Percentiles rank a stretch among this genome's conserved stretches.
Evolutionary conservation across 2,113 vertebrate genomes (phyloP).

Genomic region (Apus apus): DNA sequence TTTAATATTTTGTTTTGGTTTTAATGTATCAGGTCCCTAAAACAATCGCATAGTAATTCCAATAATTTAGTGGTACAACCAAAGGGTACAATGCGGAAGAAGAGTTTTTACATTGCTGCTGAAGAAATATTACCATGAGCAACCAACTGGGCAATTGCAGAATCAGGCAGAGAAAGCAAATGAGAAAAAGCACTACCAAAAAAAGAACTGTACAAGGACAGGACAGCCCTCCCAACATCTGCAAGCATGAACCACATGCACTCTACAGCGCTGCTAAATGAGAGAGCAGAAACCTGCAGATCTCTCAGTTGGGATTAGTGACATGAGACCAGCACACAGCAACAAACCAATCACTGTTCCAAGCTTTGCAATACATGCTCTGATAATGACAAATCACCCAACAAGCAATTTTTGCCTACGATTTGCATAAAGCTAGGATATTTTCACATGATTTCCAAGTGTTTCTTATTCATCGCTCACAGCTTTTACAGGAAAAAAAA

Average conservation of each 20-base stretch:
- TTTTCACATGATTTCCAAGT: background rate
- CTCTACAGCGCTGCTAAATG: background rate
- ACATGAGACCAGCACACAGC: background rate
- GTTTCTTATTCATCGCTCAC: background rate
- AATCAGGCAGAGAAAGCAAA: background rate
- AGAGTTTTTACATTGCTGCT: background rate
- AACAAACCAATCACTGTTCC: background rate
- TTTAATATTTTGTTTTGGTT: background rate
- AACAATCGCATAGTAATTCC: background rate
- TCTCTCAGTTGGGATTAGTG: background rate
- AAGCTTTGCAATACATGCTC: background rate
- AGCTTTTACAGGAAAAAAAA: background rate
- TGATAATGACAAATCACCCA: background rate
- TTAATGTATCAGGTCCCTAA: background rate
- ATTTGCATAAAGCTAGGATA: background rate
- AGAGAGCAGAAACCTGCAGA: background rate
- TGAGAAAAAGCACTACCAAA: background rate
- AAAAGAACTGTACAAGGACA: background rate
- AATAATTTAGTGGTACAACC: background rate
- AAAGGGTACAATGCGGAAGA: background rate
- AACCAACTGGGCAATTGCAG: background rate
- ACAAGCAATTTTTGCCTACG: background rate
- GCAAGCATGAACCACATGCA: background rate
- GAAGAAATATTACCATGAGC: background rate
- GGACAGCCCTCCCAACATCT: background rate